These are phyloP conservation scores for Seira ritae DNA, from an alignment of 2,888 invertebrate genomes.

Conservation along the genomic window DNA sequence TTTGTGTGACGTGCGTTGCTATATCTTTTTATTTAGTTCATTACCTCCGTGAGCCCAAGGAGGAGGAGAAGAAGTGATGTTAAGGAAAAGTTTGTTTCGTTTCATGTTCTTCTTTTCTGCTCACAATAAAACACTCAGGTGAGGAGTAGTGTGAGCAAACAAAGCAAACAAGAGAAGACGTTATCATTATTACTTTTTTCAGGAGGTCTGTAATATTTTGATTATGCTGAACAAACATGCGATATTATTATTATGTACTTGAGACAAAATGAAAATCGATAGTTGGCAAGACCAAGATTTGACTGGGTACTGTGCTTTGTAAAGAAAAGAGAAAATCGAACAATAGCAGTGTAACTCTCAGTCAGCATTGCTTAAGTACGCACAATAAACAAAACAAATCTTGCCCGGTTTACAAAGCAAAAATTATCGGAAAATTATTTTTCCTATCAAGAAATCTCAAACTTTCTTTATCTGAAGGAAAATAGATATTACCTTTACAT, in stretches of 20 bases:
- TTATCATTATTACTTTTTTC: conserved; percentile 27
- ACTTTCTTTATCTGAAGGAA: too few relatives aligned
- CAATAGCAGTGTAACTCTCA: too few relatives aligned
- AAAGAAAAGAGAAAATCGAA: too few relatives aligned
- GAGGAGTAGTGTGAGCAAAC: conserved; percentile 18
- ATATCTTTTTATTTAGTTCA: background rate
- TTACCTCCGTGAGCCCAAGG: background rate
- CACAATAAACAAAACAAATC: too few relatives aligned
- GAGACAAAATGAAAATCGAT: background rate
- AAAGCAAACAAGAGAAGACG: background rate
- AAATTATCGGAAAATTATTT: too few relatives aligned
- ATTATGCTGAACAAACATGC: background rate
- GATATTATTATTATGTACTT: background rate
- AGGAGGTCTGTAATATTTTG: conserved; percentile 9
- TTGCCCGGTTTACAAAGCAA: too few relatives aligned
- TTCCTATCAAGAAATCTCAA: too few relatives aligned
- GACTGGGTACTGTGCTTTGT: too few relatives aligned
- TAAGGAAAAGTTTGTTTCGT: background rate
- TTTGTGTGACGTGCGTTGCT: background rate
- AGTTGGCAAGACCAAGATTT: background rate
- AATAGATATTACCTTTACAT: too few relatives aligned
- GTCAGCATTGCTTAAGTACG: too few relatives aligned
- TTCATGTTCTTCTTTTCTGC: too few relatives aligned
- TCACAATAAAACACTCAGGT: background rate
- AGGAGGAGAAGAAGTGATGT: background rate